phyloP scores from a whole-genome alignment of 2,113 vertebrate genomes.

The Otis tarda region DNA sequence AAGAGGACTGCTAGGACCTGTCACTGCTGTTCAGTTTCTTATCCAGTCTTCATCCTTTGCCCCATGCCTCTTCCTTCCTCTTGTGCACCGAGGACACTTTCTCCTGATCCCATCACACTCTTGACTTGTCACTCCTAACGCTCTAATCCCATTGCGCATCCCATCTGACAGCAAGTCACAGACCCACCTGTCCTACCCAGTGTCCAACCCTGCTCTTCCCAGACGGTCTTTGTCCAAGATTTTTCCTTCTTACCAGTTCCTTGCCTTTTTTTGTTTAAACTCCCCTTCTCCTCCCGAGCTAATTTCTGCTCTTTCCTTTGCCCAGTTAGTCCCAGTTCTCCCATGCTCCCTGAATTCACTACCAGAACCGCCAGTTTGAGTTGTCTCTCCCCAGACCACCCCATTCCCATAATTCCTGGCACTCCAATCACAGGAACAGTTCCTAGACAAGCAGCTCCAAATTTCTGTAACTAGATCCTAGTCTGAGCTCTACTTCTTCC shows the following conservation, averaged over 20 bases:
- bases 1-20: background rate
- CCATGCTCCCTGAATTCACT: background rate
- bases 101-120: conserved; percentile 9
- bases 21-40: background rate
- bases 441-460: background rate
- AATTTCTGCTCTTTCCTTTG: background rate
- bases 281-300: background rate
- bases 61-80: background rate
- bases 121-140: background rate
- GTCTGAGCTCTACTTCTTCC: background rate
- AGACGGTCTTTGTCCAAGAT: background rate
- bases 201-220: background rate
- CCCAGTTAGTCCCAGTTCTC: background rate
- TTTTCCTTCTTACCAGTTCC: background rate
- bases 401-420: background rate
- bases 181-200: background rate
- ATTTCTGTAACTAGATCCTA: background rate
- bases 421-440: background rate
- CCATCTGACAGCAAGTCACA: background rate
- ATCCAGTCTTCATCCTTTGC: background rate
- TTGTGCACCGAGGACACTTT: background rate
- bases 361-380: background rate
- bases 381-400: background rate
- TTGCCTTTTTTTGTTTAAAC: background rate
- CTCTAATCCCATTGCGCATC: background rate